Conservation (phyloP, 92 coral and sea anemone species). For the Phenganax marumi region DNA sequence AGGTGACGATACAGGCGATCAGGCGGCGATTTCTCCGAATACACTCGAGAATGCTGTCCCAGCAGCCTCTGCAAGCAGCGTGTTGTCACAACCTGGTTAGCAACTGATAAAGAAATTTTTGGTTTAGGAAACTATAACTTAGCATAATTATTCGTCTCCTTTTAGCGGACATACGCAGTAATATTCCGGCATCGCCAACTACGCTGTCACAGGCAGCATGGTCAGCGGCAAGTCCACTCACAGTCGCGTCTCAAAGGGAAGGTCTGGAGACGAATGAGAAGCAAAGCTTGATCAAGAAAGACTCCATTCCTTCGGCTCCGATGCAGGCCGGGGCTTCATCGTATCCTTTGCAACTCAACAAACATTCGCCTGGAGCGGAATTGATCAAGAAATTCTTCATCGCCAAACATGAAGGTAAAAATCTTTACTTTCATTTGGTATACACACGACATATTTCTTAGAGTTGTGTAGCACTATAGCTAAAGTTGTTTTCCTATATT, state of each 20-base stretch:
- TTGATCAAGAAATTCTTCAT: slow-evolving; percentile 58
- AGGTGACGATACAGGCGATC: slow-evolving; percentile 8
- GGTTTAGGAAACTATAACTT: slow-evolving; percentile 4
- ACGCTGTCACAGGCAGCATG: slow-evolving; percentile 52
- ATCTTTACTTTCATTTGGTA: background rate
- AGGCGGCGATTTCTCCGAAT: slow-evolving; percentile 4
- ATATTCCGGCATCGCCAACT: slow-evolving; percentile 52
- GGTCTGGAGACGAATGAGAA: slow-evolving; percentile 27
- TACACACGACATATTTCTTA: too few species aligned
- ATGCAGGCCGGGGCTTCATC: slow-evolving; percentile 64
- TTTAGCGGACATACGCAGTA: slow-evolving; percentile 45
- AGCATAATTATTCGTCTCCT: slow-evolving; percentile 16
- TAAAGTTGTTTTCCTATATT: background rate
- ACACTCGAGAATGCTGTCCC: slow-evolving; percentile 44
- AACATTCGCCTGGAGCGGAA: slow-evolving; percentile 71
- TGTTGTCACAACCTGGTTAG: slow-evolving; percentile 3
- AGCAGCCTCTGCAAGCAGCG: slow-evolving; percentile 29
- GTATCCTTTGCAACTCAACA: slow-evolving; percentile 80
- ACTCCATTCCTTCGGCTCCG: slow-evolving; percentile 54
- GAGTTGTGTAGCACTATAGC: background rate
- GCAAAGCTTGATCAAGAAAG: slow-evolving; percentile 36
- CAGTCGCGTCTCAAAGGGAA: slow-evolving; percentile 32
- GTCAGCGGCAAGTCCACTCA: slow-evolving; percentile 33
- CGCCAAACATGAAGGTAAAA: slow-evolving; percentile 41
- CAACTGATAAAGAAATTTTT: background rate